Evolutionary conservation across 1,140 invertebrate genomes (phyloP).

Genomic region (Drosophila tropicalis): DNA sequence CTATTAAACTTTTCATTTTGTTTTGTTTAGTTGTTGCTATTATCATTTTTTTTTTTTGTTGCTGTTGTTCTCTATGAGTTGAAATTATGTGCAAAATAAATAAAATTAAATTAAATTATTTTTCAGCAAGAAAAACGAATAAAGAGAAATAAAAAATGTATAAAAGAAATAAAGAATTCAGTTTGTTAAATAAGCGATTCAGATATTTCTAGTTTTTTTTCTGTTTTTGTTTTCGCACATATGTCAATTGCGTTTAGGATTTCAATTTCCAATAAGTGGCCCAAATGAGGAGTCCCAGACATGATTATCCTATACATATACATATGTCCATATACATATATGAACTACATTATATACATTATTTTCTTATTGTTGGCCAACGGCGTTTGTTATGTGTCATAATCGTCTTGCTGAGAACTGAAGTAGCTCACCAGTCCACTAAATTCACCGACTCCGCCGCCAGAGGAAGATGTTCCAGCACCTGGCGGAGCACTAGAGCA

Average conservation of each 20-base stretch:
- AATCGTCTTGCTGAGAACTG: constrained; percentile 89
- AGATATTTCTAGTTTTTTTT: constrained; percentile 13
- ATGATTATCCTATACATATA: constrained; percentile 11
- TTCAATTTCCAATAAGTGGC: constrained; percentile 65
- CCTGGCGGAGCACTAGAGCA: constrained; percentile 26
- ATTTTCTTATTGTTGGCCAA: constrained; percentile 36
- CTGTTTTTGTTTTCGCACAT: constrained; percentile 23
- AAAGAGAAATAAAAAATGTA: constrained; percentile 2
- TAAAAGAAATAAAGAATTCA: constrained; percentile 11
- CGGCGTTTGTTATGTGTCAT: constrained; percentile 82
- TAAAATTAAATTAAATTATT: constrained; percentile 24
- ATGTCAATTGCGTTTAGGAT: constrained; percentile 45
- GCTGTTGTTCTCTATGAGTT: constrained; percentile 31
- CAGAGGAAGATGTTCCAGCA: constrained; percentile 23
- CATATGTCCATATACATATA: constrained; percentile 35
- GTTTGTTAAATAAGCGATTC: constrained; percentile 2
- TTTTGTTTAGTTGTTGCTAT: constrained; percentile 14
- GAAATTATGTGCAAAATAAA: constrained; percentile 24
- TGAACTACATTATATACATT: constrained; percentile 24
- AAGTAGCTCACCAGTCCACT: constrained; percentile 93
- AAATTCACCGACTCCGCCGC: constrained; percentile 85
- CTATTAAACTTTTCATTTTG: too few relatives aligned
- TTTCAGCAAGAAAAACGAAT: not conserved
- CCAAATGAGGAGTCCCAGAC: constrained; percentile 37
- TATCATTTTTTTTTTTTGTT: constrained; percentile 28